Evolutionary conservation across 2,113 vertebrate genomes (phyloP), one percentile per base, ranked within the genome.

Genomic region (Microcebus griseorufus): DNA sequence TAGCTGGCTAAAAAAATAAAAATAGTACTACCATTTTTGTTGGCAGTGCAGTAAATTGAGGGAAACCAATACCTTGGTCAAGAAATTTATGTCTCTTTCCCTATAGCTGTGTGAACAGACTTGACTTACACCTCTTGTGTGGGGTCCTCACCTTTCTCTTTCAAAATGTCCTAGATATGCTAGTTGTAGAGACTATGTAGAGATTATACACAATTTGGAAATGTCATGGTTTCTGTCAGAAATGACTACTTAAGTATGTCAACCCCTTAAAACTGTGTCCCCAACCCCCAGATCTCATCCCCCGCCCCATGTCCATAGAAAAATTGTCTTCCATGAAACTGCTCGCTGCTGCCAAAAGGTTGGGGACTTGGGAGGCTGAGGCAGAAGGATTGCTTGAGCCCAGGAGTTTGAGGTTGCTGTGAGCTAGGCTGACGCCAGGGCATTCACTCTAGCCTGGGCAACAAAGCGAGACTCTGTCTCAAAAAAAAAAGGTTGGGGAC

Each of bases 231-330:
- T 93, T 89, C 29, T 64, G 0, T 94, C 58, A 92, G 78, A 96
- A 91, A 69, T 86, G 34, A 89, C 48, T 83, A 73, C 51, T 96
- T 96, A 95, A 91, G 22, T 84, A 53, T 51, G 27, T 65, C n/a
- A 58, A 70, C 29, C 5, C 29, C 10, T 95, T 90, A 58, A 58
- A 58, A 58, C 55, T 58, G 20, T 20, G 7, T 58, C 55, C 20
- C 55, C 55, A 58, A 58, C 20, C 20, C 55, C 6, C 20, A 58
- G 55, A 58, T 6, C 55, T 22, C 55, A 58, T 58, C 6, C 20
- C 20, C 55, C 20, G 7, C 6, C 20, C 55, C 55, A 20, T 6
- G 7, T 58, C 55, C 20, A 8, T 58, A 7, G 55, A 58, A 58
- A 58, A 58, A 58, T 58, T 58, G 20, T 58, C 20, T 58, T 58